A percentile compares a stretch with the other conserved stretches of the same genome.
phyloP scores from a whole-genome alignment of 2,888 invertebrate genomes.

The Leucania comma region DNA sequence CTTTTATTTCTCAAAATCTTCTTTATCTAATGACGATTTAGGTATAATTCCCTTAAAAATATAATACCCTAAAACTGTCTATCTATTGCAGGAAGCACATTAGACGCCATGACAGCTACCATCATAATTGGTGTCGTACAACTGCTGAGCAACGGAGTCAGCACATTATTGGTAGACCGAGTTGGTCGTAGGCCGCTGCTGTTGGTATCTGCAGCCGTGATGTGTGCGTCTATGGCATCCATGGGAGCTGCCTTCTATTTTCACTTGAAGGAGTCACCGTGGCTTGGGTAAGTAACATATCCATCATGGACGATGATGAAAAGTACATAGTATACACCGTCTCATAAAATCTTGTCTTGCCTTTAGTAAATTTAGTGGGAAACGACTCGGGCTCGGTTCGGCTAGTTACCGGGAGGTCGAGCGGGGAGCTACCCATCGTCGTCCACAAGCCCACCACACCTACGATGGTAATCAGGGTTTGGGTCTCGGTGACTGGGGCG shows the following conservation, averaged over 20 bases:
- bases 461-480: too few species aligned
- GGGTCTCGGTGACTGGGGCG: too few species aligned
- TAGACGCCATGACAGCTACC: slow-evolving; percentile 89
- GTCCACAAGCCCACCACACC: too few species aligned
- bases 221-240: slow-evolving; percentile 88
- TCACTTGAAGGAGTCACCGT: slow-evolving; percentile 79
- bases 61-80: accelerated
- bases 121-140: slow-evolving; percentile 91
- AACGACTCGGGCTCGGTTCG: too few species aligned
- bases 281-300: slow-evolving; percentile 80
- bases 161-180: slow-evolving; percentile 82
- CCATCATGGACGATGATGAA: too few species aligned
- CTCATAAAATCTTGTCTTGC: too few species aligned
- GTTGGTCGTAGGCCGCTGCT: slow-evolving; percentile 91
- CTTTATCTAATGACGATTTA: too few species aligned
- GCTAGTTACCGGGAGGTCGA: too few species aligned
- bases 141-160: slow-evolving; percentile 84
- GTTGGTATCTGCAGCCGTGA: slow-evolving; percentile 89
- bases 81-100: slow-evolving; percentile 80
- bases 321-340: too few species aligned
- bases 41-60: background rate
- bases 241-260: slow-evolving; percentile 90
- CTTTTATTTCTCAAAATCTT: too few species aligned
- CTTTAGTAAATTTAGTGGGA: too few species aligned
- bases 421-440: too few species aligned